Conservation (phyloP, 1,140 invertebrate species). For the Papilio machaon region DNA sequence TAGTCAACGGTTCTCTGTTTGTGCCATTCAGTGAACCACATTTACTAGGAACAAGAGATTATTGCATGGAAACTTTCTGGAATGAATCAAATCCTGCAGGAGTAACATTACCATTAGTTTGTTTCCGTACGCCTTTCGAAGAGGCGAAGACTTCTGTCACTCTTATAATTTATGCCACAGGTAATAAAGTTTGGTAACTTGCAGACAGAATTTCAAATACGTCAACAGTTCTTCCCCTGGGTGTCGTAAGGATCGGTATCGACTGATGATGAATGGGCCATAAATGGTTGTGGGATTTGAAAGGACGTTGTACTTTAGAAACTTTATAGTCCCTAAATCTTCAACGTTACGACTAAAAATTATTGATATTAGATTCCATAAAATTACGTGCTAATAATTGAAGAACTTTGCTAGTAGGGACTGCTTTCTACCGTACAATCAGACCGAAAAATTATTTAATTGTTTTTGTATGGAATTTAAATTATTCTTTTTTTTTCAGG, state of each 20-base stretch:
- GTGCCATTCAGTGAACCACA: constrained; percentile 73
- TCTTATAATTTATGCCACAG: constrained; percentile 71
- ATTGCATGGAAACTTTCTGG: constrained; percentile 82
- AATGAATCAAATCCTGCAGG: constrained; percentile 69
- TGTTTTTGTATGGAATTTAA: not conserved
- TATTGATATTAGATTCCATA: not conserved
- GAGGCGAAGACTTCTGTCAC: constrained; percentile 63
- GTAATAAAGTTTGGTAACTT: constrained; percentile 49
- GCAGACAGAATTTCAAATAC: constrained; percentile 5
- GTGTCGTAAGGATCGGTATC: not conserved
- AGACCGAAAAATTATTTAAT: too few species aligned
- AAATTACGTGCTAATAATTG: too few species aligned
- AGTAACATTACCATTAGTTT: constrained; percentile 76
- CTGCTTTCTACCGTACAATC: not conserved
- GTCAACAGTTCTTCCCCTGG: not conserved
- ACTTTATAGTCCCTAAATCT: not conserved
- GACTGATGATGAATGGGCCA: constrained; percentile 1
- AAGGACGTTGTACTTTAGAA: not conserved
- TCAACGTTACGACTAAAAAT: not conserved
- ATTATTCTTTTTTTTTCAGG: constrained; percentile 58
- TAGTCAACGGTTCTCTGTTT: constrained; percentile 84
- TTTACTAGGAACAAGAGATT: constrained; percentile 81
- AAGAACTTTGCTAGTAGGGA: not conserved
- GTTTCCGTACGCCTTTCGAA: constrained; percentile 66
- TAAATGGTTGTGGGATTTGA: not conserved